A percentile compares a stretch with the other conserved stretches of the same genome.
These are phyloP conservation scores for Megalurothrips usitatus DNA, from an alignment of 2,888 invertebrate genomes.

Conservation along the genomic window DNA sequence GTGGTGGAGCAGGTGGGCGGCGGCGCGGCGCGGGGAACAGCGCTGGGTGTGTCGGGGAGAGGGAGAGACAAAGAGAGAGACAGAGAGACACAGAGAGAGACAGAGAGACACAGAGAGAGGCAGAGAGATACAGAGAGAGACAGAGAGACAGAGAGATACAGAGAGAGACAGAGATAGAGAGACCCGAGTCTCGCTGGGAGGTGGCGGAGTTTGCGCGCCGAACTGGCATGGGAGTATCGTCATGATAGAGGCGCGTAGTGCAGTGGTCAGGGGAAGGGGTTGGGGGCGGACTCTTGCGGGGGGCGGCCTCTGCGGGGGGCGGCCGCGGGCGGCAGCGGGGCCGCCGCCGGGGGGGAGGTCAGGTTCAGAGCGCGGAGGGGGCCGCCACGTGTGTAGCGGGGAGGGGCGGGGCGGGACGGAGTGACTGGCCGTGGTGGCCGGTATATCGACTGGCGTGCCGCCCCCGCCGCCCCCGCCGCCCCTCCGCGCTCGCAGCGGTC, in stretches of 20 bases:
- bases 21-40: background rate
- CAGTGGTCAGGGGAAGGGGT: background rate
- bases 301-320: background rate
- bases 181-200: too few species aligned
- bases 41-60: background rate
- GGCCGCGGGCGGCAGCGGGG: background rate
- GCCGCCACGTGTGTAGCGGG: background rate
- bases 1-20: too few species aligned
- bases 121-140: too few species aligned
- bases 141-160: too few species aligned
- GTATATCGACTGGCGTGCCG: slow-evolving; percentile 16
- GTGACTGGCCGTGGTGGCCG: slow-evolving; percentile 9
- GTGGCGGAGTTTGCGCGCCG: too few species aligned
- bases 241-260: background rate
- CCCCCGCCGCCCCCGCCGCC: background rate
- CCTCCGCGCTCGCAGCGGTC: background rate
- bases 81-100: too few species aligned
- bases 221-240: too few species aligned
- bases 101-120: too few species aligned
- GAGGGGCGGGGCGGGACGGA: background rate
- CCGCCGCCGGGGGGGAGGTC: background rate
- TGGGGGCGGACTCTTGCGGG: background rate
- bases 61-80: background rate
- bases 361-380: background rate
- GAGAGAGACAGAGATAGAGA: too few species aligned